Percentiles rank a stretch among this genome's conserved stretches.
phyloP scores from a whole-genome alignment of 2,113 vertebrate species.

The Lophura nycthemera region DNA sequence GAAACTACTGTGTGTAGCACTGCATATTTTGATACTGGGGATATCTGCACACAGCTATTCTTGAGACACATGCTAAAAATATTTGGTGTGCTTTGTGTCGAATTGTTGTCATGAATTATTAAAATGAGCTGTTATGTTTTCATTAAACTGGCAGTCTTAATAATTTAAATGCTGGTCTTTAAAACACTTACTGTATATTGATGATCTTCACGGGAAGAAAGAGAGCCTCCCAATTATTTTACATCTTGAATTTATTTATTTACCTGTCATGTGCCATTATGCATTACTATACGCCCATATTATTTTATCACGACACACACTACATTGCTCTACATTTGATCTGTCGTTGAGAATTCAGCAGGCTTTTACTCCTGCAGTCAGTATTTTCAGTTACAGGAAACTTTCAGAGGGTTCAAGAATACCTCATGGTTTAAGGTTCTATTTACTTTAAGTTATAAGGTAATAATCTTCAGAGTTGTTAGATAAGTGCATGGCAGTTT shows the following conservation, averaged over 20 bases:
- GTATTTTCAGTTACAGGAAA: background rate
- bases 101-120: slow-evolving; percentile 65
- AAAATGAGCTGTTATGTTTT: slow-evolving; percentile 28
- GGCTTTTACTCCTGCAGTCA: background rate
- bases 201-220: background rate
- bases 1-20: background rate
- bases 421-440: background rate
- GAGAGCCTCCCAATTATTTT: background rate
- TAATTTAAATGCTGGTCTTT: slow-evolving; percentile 57
- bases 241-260: background rate
- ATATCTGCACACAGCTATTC: slow-evolving; percentile 9
- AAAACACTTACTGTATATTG: slow-evolving; percentile 19
- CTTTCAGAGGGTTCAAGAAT: background rate
- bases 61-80: slow-evolving; percentile 39
- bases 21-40: background rate
- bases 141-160: slow-evolving; percentile 44
- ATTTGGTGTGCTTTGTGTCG: slow-evolving; percentile 50
- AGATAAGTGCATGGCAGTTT: background rate
- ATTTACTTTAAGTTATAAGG: background rate
- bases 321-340: background rate
- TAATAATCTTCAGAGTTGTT: background rate
- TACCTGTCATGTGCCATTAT: background rate
- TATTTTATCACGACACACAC: background rate
- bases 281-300: background rate
- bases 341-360: background rate